Percentiles rank a stretch among this genome's conserved stretches.
These are phyloP conservation scores for Peromyscus melanophrys DNA, from an alignment of 2,797 vertebrate genomes.

Conservation along the genomic window DNA sequence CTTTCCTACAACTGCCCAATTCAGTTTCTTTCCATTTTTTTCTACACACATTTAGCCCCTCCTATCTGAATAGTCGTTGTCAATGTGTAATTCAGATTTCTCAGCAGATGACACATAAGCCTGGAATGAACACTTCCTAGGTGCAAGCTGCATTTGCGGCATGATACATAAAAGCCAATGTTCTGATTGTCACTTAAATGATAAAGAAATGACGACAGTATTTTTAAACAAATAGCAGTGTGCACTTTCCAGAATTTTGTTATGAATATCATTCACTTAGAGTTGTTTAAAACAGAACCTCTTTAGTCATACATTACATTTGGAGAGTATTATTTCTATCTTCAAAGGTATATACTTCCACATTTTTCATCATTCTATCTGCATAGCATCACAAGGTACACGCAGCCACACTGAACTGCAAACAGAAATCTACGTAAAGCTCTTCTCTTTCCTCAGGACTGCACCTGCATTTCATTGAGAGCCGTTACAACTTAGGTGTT, in stretches of 20 bases:
- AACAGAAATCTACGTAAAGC: neutral
- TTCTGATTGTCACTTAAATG: constrained; percentile 82
- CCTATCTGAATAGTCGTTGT: constrained; percentile 72
- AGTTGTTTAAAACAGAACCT: constrained; percentile 71
- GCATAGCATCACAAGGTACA: no score
- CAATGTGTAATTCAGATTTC: constrained; percentile 79
- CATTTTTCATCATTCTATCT: neutral
- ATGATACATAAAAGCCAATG: constrained; percentile 82
- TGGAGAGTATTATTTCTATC: constrained; percentile 5
- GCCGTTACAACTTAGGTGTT: neutral
- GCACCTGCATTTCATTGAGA: neutral
- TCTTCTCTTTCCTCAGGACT: neutral
- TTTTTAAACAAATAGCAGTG: constrained; percentile 67
- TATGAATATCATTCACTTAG: constrained; percentile 67
- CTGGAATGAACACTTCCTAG: constrained; percentile 78
- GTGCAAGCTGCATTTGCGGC: constrained; percentile 86
- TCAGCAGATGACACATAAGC: constrained; percentile 81
- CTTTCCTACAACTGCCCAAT: constrained; percentile 49
- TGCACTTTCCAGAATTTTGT: constrained; percentile 46
- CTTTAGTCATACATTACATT: accelerated
- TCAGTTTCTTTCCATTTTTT: constrained; percentile 68
- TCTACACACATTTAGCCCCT: constrained; percentile 64
- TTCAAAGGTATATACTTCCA: neutral
- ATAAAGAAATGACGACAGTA: constrained; percentile 77
- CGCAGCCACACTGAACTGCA: neutral